Evolutionary conservation across 2,797 vertebrate genomes (phyloP), one percentile per base, ranked within the genome.

Genomic region (Acipenser oxyrinchus): DNA sequence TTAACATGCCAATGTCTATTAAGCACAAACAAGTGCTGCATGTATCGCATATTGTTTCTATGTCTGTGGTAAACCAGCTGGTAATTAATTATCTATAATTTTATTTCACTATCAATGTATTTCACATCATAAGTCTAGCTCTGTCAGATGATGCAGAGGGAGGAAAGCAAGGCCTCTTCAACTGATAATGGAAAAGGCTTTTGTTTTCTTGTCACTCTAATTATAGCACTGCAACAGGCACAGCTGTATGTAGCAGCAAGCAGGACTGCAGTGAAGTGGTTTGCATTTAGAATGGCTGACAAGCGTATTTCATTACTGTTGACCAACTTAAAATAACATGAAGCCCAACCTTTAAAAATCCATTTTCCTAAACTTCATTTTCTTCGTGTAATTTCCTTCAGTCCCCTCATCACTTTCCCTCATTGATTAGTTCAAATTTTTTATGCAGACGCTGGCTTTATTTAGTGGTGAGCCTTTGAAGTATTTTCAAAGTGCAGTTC

Each of bases 81-180:
- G 52, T 55, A 9, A 55, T 37, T 37, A 81, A 80, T 84, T 82
- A 87, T 75, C 78, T 72, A 75, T 86, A 85, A 88, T 87, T 88
- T 87, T 70, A 81, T 81, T 82, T 79, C 78, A 65, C 68, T 68
- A 64, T 62, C 4, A 37, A 2, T 37, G 23, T 70, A 63, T 79
- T 70, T 61, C 74, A 69, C 74, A 80, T 69, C 77, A 70, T 66
- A 8, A 71, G 65, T 75, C 73, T 60, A 58, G 72, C 18, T 55
- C n/a, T 6, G n/a, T 9, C 8, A 12, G 52, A 53, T 53, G 52
- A 55, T 3, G 12, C 66, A 66, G 75, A 9, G 53, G 23, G 63
- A 69, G 53, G 13, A 49, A 50, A 15, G 49, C 57, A 66, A 48
- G 60, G 11, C 23, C 13, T 9, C n/a, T 9, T 49, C 66, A 57